Conservation (phyloP, 2,888 invertebrate species). For the Thereva nobilitata region DNA sequence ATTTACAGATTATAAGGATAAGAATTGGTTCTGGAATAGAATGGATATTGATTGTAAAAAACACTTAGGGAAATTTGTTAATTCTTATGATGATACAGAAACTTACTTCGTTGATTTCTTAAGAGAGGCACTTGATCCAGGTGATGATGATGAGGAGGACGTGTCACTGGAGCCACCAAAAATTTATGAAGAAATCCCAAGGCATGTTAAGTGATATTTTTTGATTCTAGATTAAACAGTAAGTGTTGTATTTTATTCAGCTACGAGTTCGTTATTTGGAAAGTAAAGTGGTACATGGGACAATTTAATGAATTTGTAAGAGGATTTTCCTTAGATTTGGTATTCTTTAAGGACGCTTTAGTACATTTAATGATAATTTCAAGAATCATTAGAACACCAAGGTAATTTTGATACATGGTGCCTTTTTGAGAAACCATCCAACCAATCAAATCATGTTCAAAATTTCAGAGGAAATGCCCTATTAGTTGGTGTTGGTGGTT, state of each 20-base stretch:
- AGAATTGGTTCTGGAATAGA: conserved; percentile 73
- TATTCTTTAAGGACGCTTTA: conserved; percentile 86
- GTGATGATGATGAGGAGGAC: conserved; percentile 72
- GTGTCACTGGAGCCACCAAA: conserved; percentile 77
- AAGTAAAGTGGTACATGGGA: conserved; percentile 69
- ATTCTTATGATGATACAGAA: conserved; percentile 63
- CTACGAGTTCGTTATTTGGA: conserved; percentile 63
- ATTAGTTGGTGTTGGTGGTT: conserved; percentile 75
- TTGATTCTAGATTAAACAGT: too few relatives aligned
- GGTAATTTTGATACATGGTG: conserved; percentile 58
- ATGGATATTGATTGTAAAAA: conserved; percentile 65
- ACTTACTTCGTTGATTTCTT: conserved; percentile 83
- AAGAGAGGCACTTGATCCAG: conserved; percentile 71
- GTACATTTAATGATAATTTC: conserved; percentile 85
- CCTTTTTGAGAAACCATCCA: not conserved
- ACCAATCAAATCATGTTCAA: not conserved
- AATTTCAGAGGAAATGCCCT: conserved; percentile 71
- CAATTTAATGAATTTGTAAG: conserved; percentile 77
- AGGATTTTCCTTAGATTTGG: conserved; percentile 76
- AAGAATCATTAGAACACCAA: conserved; percentile 76
- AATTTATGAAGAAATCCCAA: conserved; percentile 79
- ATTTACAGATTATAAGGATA: conserved; percentile 67
- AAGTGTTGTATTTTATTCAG: conserved; percentile 46
- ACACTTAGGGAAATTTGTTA: conserved; percentile 59
- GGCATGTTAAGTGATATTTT: conserved; percentile 54